phyloP scores from a whole-genome alignment of 2,888 invertebrate species.

The Platycheirus rosarum region DNA sequence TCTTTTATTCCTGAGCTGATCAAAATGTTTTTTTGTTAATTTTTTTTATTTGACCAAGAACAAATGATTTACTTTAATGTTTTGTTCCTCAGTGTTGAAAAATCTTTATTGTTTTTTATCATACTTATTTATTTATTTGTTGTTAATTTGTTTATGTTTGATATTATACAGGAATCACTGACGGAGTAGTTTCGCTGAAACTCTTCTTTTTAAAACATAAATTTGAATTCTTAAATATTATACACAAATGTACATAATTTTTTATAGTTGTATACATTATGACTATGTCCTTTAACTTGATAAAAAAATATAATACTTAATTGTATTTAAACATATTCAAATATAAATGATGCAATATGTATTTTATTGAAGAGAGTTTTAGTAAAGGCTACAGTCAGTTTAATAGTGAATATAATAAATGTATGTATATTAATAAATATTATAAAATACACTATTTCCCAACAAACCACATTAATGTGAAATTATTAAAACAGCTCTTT shows the following conservation, averaged over 20 bases:
- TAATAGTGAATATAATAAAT: conserved; percentile 44
- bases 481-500: conserved; percentile 54
- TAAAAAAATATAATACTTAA: conserved; percentile 14
- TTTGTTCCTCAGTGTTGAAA: not conserved
- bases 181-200: conserved; percentile 64
- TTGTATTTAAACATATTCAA: conserved; percentile 21
- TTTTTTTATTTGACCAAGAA: too few species aligned
- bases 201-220: conserved; percentile 50
- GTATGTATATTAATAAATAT: conserved; percentile 57
- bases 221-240: conserved; percentile 18
- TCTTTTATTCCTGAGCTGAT: too few species aligned
- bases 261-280: conserved; percentile 44
- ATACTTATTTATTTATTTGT: conserved; percentile 42
- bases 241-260: conserved; percentile 59
- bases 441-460: conserved; percentile 39
- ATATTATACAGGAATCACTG: conserved; percentile 54
- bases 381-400: conserved; percentile 47
- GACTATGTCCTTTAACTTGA: conserved; percentile 43
- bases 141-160: conserved; percentile 9
- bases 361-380: conserved; percentile 51
- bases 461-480: conserved; percentile 31
- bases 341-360: not conserved
- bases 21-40: too few species aligned
- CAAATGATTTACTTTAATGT: too few species aligned
- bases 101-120: not conserved